Percentiles rank a stretch among this genome's conserved stretches.
These are phyloP conservation scores for Enteromius treurensis DNA, from an alignment of 2,797 vertebrate genomes.

Conservation along the genomic window DNA sequence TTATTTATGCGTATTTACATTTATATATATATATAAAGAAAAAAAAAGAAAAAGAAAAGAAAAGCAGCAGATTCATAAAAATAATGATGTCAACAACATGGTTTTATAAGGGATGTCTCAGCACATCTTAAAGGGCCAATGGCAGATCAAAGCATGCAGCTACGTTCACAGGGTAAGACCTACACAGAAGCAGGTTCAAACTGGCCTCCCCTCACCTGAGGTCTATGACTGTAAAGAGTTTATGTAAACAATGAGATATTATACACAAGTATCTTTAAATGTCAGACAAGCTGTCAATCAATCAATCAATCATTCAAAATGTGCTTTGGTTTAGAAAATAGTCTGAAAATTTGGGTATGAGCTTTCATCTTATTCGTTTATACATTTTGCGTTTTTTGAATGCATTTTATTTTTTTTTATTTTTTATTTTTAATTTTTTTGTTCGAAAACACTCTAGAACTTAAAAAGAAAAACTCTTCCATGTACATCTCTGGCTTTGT, in stretches of 20 bases:
- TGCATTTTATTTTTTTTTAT: constrained; percentile 54
- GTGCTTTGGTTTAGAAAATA: constrained; percentile 96
- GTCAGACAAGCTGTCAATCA: constrained; percentile 84
- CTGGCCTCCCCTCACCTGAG: constrained; percentile 87
- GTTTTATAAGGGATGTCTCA: constrained; percentile 33
- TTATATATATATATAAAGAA: constrained; percentile 19
- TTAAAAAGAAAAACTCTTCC: constrained; percentile 54
- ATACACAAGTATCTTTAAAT: constrained; percentile 80
- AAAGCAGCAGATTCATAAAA: constrained; percentile 55
- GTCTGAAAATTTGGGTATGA: constrained; percentile 89
- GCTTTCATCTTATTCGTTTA: constrained; percentile 73
- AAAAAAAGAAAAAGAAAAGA: not conserved
- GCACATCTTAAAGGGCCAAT: constrained; percentile 43
- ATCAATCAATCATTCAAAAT: constrained; percentile 83
- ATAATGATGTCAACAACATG: constrained; percentile 32
- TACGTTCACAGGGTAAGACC: constrained; percentile 53
- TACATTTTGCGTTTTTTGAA: constrained; percentile 69
- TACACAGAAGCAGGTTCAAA: constrained; percentile 57
- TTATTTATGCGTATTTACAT: constrained; percentile 54
- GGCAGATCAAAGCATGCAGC: constrained; percentile 37
- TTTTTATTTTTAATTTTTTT: constrained; percentile 57
- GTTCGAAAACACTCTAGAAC: constrained; percentile 60
- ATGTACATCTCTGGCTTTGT: constrained; percentile 65
- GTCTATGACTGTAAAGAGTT: constrained; percentile 88
- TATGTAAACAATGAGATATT: constrained; percentile 93